Base-by-base conservation (phyloP, 2,113 vertebrate genomes). In the Elgaria multicarinata region DNA sequence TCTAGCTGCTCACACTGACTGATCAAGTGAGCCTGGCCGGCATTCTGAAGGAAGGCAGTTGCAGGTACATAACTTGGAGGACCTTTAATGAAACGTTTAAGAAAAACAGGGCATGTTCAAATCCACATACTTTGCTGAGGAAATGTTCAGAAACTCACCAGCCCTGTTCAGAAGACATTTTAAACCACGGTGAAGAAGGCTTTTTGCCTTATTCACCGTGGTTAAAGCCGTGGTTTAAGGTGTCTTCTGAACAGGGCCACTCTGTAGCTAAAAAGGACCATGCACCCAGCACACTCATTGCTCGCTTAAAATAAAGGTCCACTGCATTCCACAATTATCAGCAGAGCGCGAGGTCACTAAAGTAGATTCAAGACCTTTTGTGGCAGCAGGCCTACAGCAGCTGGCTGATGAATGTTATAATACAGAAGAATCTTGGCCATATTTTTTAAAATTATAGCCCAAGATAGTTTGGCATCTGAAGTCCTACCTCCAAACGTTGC, bases 41-140 rank as follows among this genome's bases (percentile, higher is more conserved):
- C 99, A 0, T 99, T 99, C 91, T 99, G 99, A 85, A 99, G 96
- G 94, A 99, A 99, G 4, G 98, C 97, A 33, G 99, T 99, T 7
- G 99, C 99, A 36, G 99, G 99, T 3, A 99, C 98, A 0, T 99
- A 99, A 95, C 99, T 99, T 1, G 99, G 99, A n/a, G 99, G 99
- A 92, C 99, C 99, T 99, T 96, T 78, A 87, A 86, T 46, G 88
- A 89, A 95, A 83, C 58, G 31, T 26, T n/a, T 22, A 46, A 36
- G 72, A 39, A 39, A 7, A 75, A 78, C 16, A 33, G 1, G 64
- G 33, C 42, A 10, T 36, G 20, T 55, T 72, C 33, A 39, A 66
- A 58, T 28, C 31, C 4, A 64, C 6, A 24, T 7, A 4, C 44
- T 12, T 12, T 64, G 26, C 10, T 39, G 7, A 13, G 28, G 36